Conservation (phyloP, 2,797 vertebrate species). For the Morus bassanus region DNA sequence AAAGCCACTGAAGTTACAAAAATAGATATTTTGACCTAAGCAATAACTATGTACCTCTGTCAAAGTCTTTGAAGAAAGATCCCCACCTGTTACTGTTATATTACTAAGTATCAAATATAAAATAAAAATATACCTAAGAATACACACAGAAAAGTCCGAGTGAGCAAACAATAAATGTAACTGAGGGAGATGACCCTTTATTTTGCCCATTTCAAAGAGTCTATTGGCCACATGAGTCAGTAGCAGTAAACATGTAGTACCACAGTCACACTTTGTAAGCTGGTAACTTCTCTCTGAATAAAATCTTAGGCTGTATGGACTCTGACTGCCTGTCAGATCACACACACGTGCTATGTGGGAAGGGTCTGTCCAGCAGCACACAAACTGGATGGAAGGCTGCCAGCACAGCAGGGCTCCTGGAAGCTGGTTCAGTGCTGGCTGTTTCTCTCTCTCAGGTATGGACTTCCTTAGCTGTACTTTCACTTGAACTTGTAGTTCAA, state of each 20-base stretch:
- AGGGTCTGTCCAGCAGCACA: neutral
- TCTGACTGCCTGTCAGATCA: neutral
- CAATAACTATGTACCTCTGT: neutral
- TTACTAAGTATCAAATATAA: neutral
- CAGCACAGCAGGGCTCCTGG: neutral
- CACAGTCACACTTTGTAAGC: neutral
- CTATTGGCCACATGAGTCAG: neutral
- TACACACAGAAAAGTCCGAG: neutral
- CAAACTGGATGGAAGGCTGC: neutral
- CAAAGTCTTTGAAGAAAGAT: neutral
- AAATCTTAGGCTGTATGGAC: neutral
- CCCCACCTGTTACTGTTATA: neutral
- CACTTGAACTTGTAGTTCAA: neutral
- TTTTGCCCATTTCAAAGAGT: neutral
- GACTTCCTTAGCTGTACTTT: neutral
- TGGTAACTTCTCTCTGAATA: neutral
- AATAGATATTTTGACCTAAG: neutral
- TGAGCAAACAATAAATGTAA: neutral
- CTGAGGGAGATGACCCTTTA: neutral
- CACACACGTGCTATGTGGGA: rapidly evolving
- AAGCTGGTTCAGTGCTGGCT: neutral
- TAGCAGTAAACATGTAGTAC: neutral
- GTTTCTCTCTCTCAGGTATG: neutral
- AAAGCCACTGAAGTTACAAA: neutral
- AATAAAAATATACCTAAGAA: neutral